Evolutionary conservation across 2,888 invertebrate species (phyloP).

Genomic region (Hypsopygia costalis): DNA sequence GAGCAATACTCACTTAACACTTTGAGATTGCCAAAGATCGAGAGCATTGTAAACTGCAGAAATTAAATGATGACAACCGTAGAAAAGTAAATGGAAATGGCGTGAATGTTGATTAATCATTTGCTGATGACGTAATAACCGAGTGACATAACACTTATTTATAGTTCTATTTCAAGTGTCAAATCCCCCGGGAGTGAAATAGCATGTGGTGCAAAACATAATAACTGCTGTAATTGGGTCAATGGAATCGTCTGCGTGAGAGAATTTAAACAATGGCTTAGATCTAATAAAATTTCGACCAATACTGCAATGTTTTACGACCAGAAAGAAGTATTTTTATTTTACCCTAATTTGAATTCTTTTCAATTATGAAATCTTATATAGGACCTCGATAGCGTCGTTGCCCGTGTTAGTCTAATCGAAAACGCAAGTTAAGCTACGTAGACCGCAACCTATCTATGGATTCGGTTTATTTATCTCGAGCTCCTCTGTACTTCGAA

Average conservation of each 20-base stretch:
- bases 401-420: too few species aligned
- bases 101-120: background rate
- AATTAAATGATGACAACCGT: background rate
- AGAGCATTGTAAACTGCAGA: background rate
- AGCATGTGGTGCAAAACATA: constrained; percentile 43
- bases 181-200: constrained; percentile 20
- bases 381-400: too few species aligned
- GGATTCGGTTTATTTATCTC: too few species aligned
- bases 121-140: background rate
- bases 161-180: constrained; percentile 4
- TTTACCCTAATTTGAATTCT: too few species aligned
- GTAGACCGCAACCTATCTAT: too few species aligned
- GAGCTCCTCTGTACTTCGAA: too few species aligned
- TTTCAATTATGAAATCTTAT: too few species aligned
- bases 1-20: constrained; percentile 4
- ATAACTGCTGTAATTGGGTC: constrained; percentile 53
- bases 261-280: constrained; percentile 33
- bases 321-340: too few species aligned
- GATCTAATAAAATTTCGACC: constrained; percentile 8
- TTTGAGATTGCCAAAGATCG: too few species aligned
- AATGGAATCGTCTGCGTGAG: constrained; percentile 42
- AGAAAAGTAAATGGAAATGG: background rate
- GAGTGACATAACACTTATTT: constrained; percentile 2
- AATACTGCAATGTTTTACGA: too few species aligned
- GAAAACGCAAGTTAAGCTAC: too few species aligned